Evolutionary conservation across 2,888 invertebrate species (phyloP), one percentile per base, ranked within the genome.

Genomic region (Lucinisca nassula): DNA sequence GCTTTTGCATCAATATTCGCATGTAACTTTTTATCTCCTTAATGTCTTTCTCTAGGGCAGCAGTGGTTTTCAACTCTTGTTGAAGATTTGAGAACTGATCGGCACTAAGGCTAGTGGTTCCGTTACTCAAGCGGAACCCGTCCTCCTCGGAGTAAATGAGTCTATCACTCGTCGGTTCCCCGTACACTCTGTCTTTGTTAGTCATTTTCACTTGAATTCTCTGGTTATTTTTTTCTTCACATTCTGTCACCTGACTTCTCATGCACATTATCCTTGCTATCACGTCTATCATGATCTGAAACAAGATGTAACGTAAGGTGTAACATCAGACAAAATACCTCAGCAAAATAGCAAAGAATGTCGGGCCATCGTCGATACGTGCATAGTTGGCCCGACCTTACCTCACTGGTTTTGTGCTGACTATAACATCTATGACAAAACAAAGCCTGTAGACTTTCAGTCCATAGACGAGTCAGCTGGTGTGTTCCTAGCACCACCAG

Each of bases 231-330:
- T 58, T 73, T 61, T 79, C 84, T 77, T 32, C 77, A 45, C 0
- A 37, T 32, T 92, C 90, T 0, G 85, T 73, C 21, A 94, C 90
- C 76, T 94, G 93, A 32, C 91, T 92, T 58, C 93, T 82, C 95
- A 96, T 95, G 89, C 95, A 95, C 79, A 96, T 93, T 35, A 95
- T 75, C 14, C 95, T 88, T 8, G 95, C 95, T 37, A 96, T 91
- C 72, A 93, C 91, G 84, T 95, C 94, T 24, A 95, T 92, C 92
- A 95, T 93, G n/a, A 95, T 67, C 96, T 96, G 93, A 51, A 92
- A 91, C n/a, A n/a, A n/a, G n/a, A n/a, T n/a, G n/a, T n/a, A n/a
- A n/a, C n/a, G n/a, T n/a, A n/a, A n/a, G n/a, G n/a, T n/a, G n/a
- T n/a, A n/a, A n/a, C n/a, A n/a, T n/a, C n/a, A n/a, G n/a, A n/a